Conservation (phyloP, 2,888 invertebrate species). For the Hypsopygia costalis region DNA sequence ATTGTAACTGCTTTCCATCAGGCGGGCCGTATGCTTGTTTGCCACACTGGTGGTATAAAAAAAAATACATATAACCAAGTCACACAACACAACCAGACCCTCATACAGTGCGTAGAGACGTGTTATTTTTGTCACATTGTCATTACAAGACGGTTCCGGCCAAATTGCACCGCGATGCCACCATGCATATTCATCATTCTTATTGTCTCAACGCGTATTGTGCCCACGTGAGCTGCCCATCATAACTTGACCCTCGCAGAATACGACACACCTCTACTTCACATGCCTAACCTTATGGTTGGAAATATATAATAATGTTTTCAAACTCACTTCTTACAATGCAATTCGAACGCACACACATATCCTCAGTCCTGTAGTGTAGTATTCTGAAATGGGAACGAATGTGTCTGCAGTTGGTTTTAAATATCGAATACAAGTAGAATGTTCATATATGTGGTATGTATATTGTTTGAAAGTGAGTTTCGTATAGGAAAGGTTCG, state of each 20-base stretch:
- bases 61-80: too few relatives aligned
- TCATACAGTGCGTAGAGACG: conserved; percentile 30
- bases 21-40: too few relatives aligned
- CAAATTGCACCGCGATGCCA: conserved; percentile 72
- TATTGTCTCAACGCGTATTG: conserved; percentile 69
- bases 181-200: conserved; percentile 70
- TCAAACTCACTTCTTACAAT: neutral
- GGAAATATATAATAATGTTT: neutral
- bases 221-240: conserved; percentile 42
- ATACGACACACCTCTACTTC: conserved; percentile 1
- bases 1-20: too few relatives aligned
- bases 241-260: conserved; percentile 25
- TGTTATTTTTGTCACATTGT: conserved; percentile 75
- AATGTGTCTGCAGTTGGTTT: neutral
- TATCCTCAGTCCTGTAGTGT: neutral
- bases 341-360: neutral
- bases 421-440: neutral
- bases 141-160: conserved; percentile 67
- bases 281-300: neutral
- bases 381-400: neutral
- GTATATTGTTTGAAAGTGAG: neutral
- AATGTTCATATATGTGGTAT: neutral
- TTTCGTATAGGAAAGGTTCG: neutral
- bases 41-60: too few relatives aligned
- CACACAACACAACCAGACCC: too few relatives aligned